Evolutionary conservation across 2,113 vertebrate genomes (phyloP).

Genomic region (Menura novaehollandiae): DNA sequence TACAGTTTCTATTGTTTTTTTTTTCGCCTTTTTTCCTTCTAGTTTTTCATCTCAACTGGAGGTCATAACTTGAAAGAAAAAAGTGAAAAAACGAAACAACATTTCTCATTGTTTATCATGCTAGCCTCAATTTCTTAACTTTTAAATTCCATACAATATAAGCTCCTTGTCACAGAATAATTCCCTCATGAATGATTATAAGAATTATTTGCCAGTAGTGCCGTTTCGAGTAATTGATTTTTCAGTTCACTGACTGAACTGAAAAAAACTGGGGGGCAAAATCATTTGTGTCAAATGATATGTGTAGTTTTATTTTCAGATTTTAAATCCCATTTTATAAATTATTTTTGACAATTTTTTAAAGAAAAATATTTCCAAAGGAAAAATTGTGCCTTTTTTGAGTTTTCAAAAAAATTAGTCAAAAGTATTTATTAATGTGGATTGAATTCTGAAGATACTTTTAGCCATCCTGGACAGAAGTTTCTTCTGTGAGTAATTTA

Average conservation of each 20-base stretch:
- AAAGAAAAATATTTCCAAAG: not conserved
- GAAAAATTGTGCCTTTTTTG: not conserved
- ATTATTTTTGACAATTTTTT: not conserved
- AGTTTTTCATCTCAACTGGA: not conserved
- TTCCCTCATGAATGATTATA: slow-evolving; percentile 23
- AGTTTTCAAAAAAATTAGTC: not conserved
- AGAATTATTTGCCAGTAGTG: slow-evolving; percentile 6
- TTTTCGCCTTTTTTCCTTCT: not conserved
- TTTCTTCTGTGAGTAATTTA: not conserved
- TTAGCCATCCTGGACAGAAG: not conserved
- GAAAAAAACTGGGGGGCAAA: not conserved
- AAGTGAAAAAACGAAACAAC: not conserved
- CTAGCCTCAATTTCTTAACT: not conserved
- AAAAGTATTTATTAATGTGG: not conserved
- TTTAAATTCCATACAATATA: not conserved
- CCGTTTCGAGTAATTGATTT: not conserved
- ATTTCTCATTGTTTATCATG: not conserved
- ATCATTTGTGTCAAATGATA: not conserved
- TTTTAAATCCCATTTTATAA: not conserved
- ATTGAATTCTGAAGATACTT: not conserved
- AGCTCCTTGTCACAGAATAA: not conserved
- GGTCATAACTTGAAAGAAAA: not conserved
- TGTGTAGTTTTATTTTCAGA: not conserved
- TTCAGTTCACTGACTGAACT: slow-evolving; percentile 1
- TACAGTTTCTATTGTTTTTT: not conserved